Conservation (phyloP, 2,113 vertebrate genomes). For the Pseudorasbora parva region DNA sequence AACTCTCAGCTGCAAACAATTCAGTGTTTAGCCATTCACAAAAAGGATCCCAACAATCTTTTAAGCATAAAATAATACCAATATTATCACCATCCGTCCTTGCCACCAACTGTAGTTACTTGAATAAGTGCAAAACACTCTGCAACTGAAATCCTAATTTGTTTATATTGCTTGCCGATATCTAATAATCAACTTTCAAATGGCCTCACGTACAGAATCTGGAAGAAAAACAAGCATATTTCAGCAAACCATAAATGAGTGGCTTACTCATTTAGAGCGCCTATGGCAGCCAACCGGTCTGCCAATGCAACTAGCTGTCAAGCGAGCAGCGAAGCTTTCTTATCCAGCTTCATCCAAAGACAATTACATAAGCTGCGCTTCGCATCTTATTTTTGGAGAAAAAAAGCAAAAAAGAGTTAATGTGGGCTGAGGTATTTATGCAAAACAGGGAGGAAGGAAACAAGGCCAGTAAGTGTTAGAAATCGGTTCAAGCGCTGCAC, state of each 20-base stretch:
- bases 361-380: slow-evolving; percentile 47
- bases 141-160: neutral
- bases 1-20: neutral
- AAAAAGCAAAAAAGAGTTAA: slow-evolving; percentile 37
- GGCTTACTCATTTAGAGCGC: slow-evolving; percentile 42
- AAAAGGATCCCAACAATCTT: neutral
- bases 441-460: slow-evolving; percentile 55
- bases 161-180: neutral
- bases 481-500: slow-evolving; percentile 39
- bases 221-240: slow-evolving; percentile 19
- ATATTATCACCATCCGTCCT: neutral
- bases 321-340: slow-evolving; percentile 39
- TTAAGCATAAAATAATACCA: neutral
- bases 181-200: slow-evolving; percentile 15
- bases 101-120: neutral
- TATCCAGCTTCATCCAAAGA: slow-evolving; percentile 30
- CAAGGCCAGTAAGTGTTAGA: slow-evolving; percentile 55
- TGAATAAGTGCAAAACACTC: neutral
- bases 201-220: slow-evolving; percentile 10
- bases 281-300: slow-evolving; percentile 31
- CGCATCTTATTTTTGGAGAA: slow-evolving; percentile 46
- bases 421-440: slow-evolving; percentile 60
- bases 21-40: neutral
- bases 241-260: slow-evolving; percentile 31
- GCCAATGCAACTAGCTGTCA: slow-evolving; percentile 50